A percentile compares a stretch with the other conserved stretches of the same genome.
Evolutionary conservation across 2,797 vertebrate species (phyloP).

Genomic region (Coccyzus lansbergi): DNA sequence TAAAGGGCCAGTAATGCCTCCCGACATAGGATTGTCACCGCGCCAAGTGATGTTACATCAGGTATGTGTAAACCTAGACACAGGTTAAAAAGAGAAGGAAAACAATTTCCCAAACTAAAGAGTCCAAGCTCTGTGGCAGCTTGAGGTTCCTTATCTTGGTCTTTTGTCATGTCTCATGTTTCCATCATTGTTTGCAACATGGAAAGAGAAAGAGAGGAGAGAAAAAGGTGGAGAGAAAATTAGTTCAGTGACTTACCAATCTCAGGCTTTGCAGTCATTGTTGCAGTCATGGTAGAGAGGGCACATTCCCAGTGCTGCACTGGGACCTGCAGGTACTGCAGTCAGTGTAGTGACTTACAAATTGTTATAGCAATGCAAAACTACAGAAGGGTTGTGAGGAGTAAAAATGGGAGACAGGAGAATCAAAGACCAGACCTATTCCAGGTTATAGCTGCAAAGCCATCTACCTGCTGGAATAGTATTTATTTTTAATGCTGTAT

Average conservation of each 20-base stretch:
- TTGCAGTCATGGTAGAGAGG: background rate
- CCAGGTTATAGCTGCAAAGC: background rate
- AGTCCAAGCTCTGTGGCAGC: background rate
- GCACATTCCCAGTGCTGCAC: rapidly evolving
- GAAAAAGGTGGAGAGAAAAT: background rate
- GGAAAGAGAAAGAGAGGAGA: background rate
- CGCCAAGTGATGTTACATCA: background rate
- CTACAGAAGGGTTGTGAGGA: background rate
- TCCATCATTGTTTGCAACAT: background rate
- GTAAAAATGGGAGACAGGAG: rapidly evolving
- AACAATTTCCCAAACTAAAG: background rate
- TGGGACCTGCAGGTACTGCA: background rate
- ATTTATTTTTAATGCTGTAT: background rate
- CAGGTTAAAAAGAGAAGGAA: background rate
- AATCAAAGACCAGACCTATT: background rate
- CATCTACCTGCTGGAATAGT: background rate
- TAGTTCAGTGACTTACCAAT: background rate
- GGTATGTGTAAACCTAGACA: background rate
- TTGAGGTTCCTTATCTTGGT: background rate
- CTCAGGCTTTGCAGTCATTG: background rate
- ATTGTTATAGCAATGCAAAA: background rate
- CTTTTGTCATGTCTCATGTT: background rate
- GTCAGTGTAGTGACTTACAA: too few species aligned
- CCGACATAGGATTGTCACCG: background rate
- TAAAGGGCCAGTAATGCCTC: background rate